Conservation (phyloP, 2,797 vertebrate genomes). For the Etheostoma nigrum region DNA sequence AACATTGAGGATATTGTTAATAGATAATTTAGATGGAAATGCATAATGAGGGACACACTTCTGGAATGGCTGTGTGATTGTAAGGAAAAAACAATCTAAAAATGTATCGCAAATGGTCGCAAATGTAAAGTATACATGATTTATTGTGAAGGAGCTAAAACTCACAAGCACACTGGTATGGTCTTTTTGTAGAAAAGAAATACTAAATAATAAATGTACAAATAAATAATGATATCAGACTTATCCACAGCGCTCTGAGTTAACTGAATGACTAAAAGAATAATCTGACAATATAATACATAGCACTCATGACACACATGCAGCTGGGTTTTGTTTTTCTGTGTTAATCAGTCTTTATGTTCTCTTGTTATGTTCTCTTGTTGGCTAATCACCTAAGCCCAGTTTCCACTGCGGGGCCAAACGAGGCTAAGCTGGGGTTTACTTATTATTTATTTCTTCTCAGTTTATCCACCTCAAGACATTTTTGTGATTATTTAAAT, state of each 20-base stretch:
- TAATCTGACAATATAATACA: not conserved
- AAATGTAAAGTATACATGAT: not conserved
- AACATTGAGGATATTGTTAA: not conserved
- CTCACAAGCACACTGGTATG: not conserved
- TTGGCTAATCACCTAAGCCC: constrained; percentile 54
- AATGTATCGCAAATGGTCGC: not conserved
- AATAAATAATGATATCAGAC: not conserved
- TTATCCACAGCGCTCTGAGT: not conserved
- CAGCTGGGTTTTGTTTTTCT: constrained; percentile 26
- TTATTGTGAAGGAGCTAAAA: not conserved
- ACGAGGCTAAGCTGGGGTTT: constrained; percentile 24
- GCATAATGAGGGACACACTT: not conserved
- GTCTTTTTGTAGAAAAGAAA: not conserved
- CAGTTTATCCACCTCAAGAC: constrained; percentile 6
- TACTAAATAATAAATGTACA: not conserved
- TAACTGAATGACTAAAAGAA: constrained; percentile 1
- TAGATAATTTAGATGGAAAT: not conserved
- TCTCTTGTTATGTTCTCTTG: constrained; percentile 42
- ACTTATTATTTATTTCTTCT: constrained; percentile 8
- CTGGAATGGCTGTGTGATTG: not conserved
- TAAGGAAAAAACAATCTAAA: not conserved
- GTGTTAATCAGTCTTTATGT: constrained; percentile 38
- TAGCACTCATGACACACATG: not conserved
- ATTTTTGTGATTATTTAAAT: constrained; percentile 10
- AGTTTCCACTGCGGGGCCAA: constrained; percentile 31